Evolutionary conservation across 2,888 invertebrate genomes (phyloP).

Genomic region (Meliscaeva auricollis): DNA sequence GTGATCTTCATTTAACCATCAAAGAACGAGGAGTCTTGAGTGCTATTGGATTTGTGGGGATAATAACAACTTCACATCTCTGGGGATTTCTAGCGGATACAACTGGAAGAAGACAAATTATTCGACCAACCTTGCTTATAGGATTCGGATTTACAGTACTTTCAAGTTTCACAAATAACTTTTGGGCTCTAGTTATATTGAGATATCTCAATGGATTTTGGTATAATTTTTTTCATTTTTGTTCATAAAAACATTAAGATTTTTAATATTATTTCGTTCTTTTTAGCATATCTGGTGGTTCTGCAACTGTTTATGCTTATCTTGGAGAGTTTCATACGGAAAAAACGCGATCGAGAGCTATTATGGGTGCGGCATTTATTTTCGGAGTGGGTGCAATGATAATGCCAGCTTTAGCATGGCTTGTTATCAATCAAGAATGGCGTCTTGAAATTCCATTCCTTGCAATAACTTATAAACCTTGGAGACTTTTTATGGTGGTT

Average conservation of each 20-base stretch:
- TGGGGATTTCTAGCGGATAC: slow-evolving; percentile 86
- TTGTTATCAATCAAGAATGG: slow-evolving; percentile 82
- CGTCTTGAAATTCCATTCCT: slow-evolving; percentile 78
- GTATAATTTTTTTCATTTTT: slow-evolving; percentile 78
- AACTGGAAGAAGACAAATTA: slow-evolving; percentile 84
- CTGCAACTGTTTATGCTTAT: slow-evolving; percentile 85
- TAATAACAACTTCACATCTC: slow-evolving; percentile 85
- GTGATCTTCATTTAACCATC: slow-evolving; percentile 83
- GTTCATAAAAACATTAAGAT: neutral
- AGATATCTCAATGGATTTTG: slow-evolving; percentile 85
- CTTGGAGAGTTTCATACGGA: slow-evolving; percentile 85
- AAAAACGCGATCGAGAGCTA: slow-evolving; percentile 83
- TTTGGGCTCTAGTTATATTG: slow-evolving; percentile 84
- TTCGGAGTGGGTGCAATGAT: slow-evolving; percentile 81
- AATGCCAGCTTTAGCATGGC: slow-evolving; percentile 81
- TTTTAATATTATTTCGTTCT: neutral
- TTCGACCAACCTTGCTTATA: slow-evolving; percentile 84
- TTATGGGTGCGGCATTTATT: slow-evolving; percentile 81
- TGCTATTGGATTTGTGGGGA: slow-evolving; percentile 83
- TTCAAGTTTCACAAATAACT: slow-evolving; percentile 84
- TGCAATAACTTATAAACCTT: slow-evolving; percentile 80
- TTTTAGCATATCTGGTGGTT: slow-evolving; percentile 83
- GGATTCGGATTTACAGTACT: slow-evolving; percentile 84
- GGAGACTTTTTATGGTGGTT: slow-evolving; percentile 82
- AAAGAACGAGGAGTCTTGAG: slow-evolving; percentile 83